phyloP scores from a whole-genome alignment of 2,797 vertebrate genomes.

The Linurgus olivaceus region DNA sequence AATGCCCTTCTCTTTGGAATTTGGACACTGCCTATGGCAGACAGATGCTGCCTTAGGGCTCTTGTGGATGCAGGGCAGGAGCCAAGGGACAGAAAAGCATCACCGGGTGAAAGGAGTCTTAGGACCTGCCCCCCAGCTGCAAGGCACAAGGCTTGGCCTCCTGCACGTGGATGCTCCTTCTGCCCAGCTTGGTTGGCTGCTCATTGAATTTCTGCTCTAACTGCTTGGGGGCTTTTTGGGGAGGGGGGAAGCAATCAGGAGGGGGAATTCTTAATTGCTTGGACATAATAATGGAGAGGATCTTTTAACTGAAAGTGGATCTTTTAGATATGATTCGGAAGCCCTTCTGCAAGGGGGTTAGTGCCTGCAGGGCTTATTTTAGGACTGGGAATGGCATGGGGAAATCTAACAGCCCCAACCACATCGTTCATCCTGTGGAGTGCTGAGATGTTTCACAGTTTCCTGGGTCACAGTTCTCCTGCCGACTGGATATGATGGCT shows the following conservation, averaged over 20 bases:
- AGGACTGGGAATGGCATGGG: not conserved
- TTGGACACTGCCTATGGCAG: accelerated
- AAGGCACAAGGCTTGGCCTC: not conserved
- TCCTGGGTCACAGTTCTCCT: not conserved
- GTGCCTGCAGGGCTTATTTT: not conserved
- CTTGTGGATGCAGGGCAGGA: not conserved
- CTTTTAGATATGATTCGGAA: not conserved
- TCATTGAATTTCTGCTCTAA: not conserved
- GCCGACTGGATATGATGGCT: not conserved
- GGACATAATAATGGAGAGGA: not conserved
- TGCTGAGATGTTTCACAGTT: not conserved
- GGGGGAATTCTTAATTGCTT: not conserved
- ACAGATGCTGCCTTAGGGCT: not conserved
- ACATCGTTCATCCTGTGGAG: accelerated
- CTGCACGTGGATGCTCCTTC: not conserved
- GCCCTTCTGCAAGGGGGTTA: not conserved
- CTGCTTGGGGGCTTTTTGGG: not conserved
- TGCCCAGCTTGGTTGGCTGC: accelerated
- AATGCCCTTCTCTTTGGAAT: not conserved
- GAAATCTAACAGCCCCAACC: not conserved
- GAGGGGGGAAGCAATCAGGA: not conserved
- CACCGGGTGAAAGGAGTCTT: not conserved
- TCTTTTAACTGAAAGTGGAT: not conserved
- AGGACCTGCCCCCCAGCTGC: not conserved
- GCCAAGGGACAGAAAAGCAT: not conserved